These are phyloP conservation scores for Gonatopus flavifemur DNA, from an alignment of 1,140 invertebrate species.

Conservation along the genomic window DNA sequence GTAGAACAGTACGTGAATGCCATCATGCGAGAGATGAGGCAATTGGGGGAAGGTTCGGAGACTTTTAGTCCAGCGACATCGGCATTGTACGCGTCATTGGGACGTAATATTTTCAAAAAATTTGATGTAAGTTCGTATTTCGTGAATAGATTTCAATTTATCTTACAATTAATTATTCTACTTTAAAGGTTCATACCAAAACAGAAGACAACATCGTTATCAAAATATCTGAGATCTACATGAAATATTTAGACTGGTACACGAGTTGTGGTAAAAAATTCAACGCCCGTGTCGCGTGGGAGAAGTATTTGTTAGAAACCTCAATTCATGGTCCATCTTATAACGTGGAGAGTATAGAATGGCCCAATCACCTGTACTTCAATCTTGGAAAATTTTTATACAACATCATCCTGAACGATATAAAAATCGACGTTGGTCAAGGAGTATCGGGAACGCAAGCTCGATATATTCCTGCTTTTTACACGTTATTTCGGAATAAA, in stretches of 20 bases:
- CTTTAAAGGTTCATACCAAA: too few species aligned
- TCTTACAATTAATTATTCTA: constrained; percentile 46
- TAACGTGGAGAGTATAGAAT: constrained; percentile 62
- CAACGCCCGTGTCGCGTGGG: constrained; percentile 78
- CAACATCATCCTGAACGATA: constrained; percentile 81
- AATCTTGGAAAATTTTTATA: constrained; percentile 82
- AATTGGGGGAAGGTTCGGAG: constrained; percentile 74
- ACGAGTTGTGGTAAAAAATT: constrained; percentile 49
- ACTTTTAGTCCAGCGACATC: constrained; percentile 73
- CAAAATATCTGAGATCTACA: constrained; percentile 69
- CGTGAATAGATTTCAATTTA: constrained; percentile 5
- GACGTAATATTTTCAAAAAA: constrained; percentile 64
- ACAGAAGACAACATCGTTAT: constrained; percentile 67
- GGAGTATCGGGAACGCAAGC: not conserved
- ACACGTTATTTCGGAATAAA: constrained; percentile 74
- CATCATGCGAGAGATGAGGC: constrained; percentile 68
- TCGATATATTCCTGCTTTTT: constrained; percentile 71
- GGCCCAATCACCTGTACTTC: constrained; percentile 65
- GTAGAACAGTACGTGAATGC: constrained; percentile 67
- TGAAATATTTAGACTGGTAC: constrained; percentile 73
- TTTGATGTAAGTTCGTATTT: constrained; percentile 37
- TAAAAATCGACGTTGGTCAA: constrained; percentile 78
- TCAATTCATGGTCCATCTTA: constrained; percentile 61
- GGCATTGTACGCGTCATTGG: constrained; percentile 69
- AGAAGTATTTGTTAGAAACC: constrained; percentile 62